These are phyloP conservation scores for Smittia sp. DNA, from an alignment of 2,888 invertebrate genomes.

Conservation along the genomic window DNA sequence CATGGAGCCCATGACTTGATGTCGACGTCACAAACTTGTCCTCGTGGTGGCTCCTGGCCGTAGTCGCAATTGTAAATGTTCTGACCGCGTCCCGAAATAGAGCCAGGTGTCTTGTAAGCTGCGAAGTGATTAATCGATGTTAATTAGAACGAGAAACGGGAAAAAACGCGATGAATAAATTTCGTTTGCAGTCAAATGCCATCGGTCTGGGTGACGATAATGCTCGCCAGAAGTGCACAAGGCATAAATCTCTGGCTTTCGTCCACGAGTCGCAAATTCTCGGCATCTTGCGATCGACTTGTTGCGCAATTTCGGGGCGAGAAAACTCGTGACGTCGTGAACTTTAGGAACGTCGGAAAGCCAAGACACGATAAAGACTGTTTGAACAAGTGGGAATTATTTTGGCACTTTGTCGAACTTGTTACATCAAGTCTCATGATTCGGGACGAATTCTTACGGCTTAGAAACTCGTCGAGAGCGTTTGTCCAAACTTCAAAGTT, in stretches of 20 bases:
- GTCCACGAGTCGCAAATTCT: background rate
- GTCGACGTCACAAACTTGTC: constrained; percentile 85
- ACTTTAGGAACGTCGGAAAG: no score
- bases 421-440: background rate
- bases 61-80: constrained; percentile 75
- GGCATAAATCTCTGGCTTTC: background rate
- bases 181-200: constrained; percentile 24
- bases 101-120: constrained; percentile 73
- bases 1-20: constrained; percentile 78
- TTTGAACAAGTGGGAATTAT: background rate
- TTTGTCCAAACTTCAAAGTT: constrained; percentile 79
- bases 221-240: background rate
- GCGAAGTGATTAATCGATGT: constrained; percentile 44
- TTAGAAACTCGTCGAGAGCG: constrained; percentile 70
- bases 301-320: no score
- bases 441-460: constrained; percentile 70
- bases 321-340: no score
- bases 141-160: background rate
- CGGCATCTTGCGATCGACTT: no score
- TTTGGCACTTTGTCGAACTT: background rate
- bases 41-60: constrained; percentile 65
- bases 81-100: constrained; percentile 69
- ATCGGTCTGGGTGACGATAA: constrained; percentile 14
- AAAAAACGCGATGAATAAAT: background rate
- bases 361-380: no score